These are phyloP conservation scores for Thereva nobilitata DNA, from an alignment of 2,888 invertebrate genomes.

Conservation along the genomic window DNA sequence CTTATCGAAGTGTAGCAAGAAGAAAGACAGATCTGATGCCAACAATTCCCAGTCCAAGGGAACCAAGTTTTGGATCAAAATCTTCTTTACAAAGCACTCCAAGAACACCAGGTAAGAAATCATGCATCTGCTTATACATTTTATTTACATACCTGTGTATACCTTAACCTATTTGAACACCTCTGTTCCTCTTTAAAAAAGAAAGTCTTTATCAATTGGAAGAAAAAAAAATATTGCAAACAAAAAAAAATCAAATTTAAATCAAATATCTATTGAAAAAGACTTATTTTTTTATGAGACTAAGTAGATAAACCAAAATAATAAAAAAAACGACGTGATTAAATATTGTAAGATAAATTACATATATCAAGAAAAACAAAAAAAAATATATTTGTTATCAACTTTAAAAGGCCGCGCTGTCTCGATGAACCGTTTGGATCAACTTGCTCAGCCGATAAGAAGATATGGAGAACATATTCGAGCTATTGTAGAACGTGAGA, in stretches of 20 bases:
- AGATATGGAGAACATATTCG: constrained; percentile 60
- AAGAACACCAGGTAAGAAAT: constrained; percentile 56
- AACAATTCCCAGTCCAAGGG: constrained; percentile 77
- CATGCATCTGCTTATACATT: too few species aligned
- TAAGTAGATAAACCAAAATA: too few species aligned
- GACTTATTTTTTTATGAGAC: too few species aligned
- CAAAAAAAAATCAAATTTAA: too few species aligned
- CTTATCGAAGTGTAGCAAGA: constrained; percentile 79
- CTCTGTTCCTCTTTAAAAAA: too few species aligned
- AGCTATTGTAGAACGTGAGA: constrained; percentile 57
- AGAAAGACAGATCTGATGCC: constrained; percentile 90
- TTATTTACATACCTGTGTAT: too few species aligned
- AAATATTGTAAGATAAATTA: neutral
- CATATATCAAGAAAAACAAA: neutral
- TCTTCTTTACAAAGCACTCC: constrained; percentile 60
- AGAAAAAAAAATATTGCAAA: too few species aligned
- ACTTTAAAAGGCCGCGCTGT: constrained; percentile 76
- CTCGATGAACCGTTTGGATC: constrained; percentile 92
- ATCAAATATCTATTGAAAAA: too few species aligned
- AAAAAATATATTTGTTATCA: constrained; percentile 9
- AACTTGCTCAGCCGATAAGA: constrained; percentile 73
- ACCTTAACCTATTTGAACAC: too few species aligned
- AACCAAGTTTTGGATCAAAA: constrained; percentile 61
- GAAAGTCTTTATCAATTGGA: too few species aligned
- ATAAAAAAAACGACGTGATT: too few species aligned